A percentile compares a stretch with the other conserved stretches of the same genome.
Conservation (phyloP, 1,140 invertebrate species). For the Ruditapes philippinarum region DNA sequence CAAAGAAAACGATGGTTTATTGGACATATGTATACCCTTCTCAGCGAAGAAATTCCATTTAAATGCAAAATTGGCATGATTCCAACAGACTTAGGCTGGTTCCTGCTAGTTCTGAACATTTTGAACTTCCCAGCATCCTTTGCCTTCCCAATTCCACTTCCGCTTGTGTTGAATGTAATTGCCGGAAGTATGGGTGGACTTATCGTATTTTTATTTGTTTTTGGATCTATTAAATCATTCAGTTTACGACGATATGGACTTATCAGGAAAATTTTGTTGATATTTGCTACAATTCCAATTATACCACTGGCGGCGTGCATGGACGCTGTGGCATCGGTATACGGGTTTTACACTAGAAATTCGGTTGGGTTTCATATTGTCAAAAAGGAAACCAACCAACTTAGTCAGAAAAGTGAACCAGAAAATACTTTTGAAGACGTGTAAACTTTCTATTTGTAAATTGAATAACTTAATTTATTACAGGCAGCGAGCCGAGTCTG, state of each 20-base stretch:
- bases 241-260: conserved; percentile 57
- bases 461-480: no score
- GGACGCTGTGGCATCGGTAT: conserved; percentile 57
- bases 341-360: conserved; percentile 56
- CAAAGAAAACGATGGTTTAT: conserved; percentile 97
- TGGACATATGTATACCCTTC: conserved; percentile 60
- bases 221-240: conserved; percentile 60
- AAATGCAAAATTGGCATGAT: conserved; percentile 55
- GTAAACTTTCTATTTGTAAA: no score
- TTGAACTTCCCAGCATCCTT: conserved; percentile 51
- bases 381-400: conserved; percentile 47
- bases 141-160: conserved; percentile 44
- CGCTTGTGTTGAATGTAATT: conserved; percentile 28
- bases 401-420: background rate
- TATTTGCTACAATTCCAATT: conserved; percentile 44
- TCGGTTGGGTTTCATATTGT: conserved; percentile 62
- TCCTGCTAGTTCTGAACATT: conserved; percentile 48
- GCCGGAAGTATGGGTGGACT: conserved; percentile 62
- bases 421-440: background rate
- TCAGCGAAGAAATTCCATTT: conserved; percentile 53
- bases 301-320: conserved; percentile 62
- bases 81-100: conserved; percentile 54
- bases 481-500: no score
- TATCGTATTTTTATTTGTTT: conserved; percentile 58
- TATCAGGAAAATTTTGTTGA: conserved; percentile 26